phyloP scores from a whole-genome alignment of 1,140 invertebrate species.

The Pteromalus puparum region DNA sequence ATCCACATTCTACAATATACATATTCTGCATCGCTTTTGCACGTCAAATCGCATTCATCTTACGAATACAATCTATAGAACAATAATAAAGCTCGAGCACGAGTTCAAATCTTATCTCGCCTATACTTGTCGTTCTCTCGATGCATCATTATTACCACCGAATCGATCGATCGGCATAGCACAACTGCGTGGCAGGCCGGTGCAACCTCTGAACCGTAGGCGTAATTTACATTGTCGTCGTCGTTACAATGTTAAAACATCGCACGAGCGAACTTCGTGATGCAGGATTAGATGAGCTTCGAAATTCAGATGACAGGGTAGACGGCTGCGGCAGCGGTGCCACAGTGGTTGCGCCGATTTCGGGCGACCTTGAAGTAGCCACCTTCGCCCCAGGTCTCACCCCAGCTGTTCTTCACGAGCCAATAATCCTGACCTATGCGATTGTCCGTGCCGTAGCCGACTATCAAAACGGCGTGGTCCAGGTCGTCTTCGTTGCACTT shows the following conservation, averaged over 20 bases:
- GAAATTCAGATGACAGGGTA: constrained; percentile 87
- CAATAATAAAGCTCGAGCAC: too few species aligned
- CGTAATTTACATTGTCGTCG: neutral
- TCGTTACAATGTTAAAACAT: too few species aligned
- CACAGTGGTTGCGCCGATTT: constrained; percentile 92
- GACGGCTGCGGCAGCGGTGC: constrained; percentile 88
- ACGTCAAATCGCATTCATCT: too few species aligned
- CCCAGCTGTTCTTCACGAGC: constrained; percentile 93
- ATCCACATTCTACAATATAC: too few species aligned
- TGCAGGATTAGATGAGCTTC: neutral
- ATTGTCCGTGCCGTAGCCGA: constrained; percentile 86
- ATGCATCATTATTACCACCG: neutral
- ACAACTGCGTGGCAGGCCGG: too few species aligned
- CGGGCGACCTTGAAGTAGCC: constrained; percentile 94
- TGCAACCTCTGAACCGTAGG: neutral
- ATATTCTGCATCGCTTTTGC: too few species aligned
- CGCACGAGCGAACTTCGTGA: neutral
- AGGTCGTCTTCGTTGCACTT: constrained; percentile 82
- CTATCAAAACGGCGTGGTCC: constrained; percentile 92
- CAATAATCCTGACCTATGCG: constrained; percentile 82
- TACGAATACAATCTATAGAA: too few species aligned
- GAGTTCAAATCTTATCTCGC: too few species aligned
- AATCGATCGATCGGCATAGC: neutral
- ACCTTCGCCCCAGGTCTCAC: constrained; percentile 86
- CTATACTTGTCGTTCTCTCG: too few species aligned